Evolutionary conservation across 2,888 invertebrate genomes (phyloP).

Genomic region (Melieria omissa): DNA sequence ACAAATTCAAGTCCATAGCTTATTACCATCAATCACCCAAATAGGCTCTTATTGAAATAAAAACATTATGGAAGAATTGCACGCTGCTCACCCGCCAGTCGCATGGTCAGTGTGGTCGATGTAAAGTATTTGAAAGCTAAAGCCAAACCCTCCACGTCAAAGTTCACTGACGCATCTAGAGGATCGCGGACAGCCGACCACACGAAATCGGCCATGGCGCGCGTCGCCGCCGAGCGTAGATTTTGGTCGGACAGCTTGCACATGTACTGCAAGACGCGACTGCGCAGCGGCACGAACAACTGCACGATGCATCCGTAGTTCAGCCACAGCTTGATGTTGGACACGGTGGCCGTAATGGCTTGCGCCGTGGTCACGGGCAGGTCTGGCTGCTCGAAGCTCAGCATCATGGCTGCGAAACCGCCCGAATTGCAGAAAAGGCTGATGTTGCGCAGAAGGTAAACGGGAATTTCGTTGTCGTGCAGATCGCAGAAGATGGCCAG

Average conservation of each 20-base stretch:
- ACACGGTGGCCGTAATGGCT: constrained; percentile 90
- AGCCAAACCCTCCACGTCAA: constrained; percentile 91
- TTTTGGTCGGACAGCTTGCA: constrained; percentile 93
- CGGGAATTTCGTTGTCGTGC: constrained; percentile 92
- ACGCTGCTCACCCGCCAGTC: constrained; percentile 78
- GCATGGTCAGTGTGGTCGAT: constrained; percentile 92
- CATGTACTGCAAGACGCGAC: constrained; percentile 91
- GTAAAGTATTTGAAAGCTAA: constrained; percentile 97
- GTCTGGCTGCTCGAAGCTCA: constrained; percentile 84
- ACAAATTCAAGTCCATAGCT: not conserved
- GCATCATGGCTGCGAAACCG: constrained; percentile 87
- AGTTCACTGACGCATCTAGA: constrained; percentile 84
- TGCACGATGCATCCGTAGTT: constrained; percentile 91
- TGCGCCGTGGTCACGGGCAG: constrained; percentile 90
- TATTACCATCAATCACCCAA: not conserved
- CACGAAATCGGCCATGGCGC: constrained; percentile 96
- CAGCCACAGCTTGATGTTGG: constrained; percentile 93
- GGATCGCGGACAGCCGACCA: constrained; percentile 96
- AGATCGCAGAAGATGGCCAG: constrained; percentile 80
- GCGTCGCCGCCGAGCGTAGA: constrained; percentile 85
- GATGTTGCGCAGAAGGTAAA: constrained; percentile 90
- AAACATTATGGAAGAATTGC: not conserved
- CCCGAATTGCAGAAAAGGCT: constrained; percentile 92
- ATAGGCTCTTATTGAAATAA: not conserved
- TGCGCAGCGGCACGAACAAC: constrained; percentile 86